Evolutionary conservation across 92 coral and sea anemone species (phyloP), one percentile per base, ranked within the genome.

Genomic region (Meandrina meandrites): DNA sequence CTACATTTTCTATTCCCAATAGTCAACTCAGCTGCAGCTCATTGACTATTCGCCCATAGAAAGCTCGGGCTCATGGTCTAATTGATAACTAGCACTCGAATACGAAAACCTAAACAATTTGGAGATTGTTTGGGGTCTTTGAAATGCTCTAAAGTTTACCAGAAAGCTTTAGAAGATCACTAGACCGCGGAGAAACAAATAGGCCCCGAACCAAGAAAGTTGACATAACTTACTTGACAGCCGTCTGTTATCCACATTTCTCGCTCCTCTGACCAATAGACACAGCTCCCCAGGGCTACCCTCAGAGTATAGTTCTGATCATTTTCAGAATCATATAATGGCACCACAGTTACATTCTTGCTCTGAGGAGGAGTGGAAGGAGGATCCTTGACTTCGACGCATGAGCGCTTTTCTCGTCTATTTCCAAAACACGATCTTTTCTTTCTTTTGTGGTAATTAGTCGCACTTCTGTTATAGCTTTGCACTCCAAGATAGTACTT

Each of bases 191-290:
- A 56, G 17, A 56, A 17, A 56, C 22, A 56, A 15, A 56, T 56
- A 12, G 21, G 62, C 9, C 24, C 16, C 4, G 30, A 28, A 16
- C 6, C 11, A 60, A 60, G 68, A 60, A 60, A 5, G 30, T 5
- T 60, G n/a, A 60, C 66, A 58, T 11, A 4, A 54, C 87, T 82
- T 71, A 93, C 96, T 90, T 79, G 76, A 57, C 96, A 93, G 21
- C 96, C 96, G 1, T 89, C 89, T 69, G 94, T 76, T 19, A 87
- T 91, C 96, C 96, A 93, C 81, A 77, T 84, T 27, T 91, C 78
- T 28, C 83, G 67, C 30, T 86, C 71, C 30, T 53, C 73, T 78
- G 93, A 89, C 96, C 96, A 93, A 72, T 91, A 93, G 35, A 93
- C 75, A 70, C 96, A 93, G 51, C 93, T 93, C 12, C 94, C 71